These are phyloP conservation scores for Crotalus horridus DNA, from an alignment of 2,113 vertebrate species.

Conservation along the genomic window DNA sequence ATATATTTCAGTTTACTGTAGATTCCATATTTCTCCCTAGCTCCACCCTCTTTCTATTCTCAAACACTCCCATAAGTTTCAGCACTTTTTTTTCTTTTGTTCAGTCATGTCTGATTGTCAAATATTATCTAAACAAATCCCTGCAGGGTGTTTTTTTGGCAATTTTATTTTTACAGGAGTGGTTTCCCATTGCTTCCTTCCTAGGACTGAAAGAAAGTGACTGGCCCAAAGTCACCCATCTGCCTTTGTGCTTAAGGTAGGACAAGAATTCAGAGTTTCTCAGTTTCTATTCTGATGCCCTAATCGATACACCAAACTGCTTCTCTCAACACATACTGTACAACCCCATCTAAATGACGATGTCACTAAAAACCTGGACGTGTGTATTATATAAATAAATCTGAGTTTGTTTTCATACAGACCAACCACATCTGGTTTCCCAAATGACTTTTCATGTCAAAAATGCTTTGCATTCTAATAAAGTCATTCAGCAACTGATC, in stretches of 20 bases:
- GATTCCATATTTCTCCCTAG: neutral
- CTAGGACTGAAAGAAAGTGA: neutral
- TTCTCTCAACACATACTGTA: neutral
- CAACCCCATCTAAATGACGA: neutral
- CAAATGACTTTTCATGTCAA: neutral
- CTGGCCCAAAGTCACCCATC: neutral
- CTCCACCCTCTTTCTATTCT: neutral
- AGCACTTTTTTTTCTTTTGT: neutral
- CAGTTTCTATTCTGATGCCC: neutral
- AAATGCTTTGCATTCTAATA: constrained; percentile 1
- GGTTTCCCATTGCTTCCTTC: neutral
- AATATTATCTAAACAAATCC: neutral
- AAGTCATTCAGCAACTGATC: neutral
- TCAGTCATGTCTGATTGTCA: neutral
- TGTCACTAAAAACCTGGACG: neutral
- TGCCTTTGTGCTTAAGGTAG: neutral
- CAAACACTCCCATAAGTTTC: neutral
- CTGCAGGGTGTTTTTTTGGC: too few species aligned
- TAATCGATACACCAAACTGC: neutral
- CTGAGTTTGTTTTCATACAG: neutral
- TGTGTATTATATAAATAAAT: neutral
- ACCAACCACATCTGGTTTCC: neutral
- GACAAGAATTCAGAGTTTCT: neutral
- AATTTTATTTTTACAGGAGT: neutral
- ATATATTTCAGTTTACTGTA: neutral